Evolutionary conservation across 2,888 invertebrate species (phyloP), one percentile per base, ranked within the genome.

Genomic region (Euproctis similis): DNA sequence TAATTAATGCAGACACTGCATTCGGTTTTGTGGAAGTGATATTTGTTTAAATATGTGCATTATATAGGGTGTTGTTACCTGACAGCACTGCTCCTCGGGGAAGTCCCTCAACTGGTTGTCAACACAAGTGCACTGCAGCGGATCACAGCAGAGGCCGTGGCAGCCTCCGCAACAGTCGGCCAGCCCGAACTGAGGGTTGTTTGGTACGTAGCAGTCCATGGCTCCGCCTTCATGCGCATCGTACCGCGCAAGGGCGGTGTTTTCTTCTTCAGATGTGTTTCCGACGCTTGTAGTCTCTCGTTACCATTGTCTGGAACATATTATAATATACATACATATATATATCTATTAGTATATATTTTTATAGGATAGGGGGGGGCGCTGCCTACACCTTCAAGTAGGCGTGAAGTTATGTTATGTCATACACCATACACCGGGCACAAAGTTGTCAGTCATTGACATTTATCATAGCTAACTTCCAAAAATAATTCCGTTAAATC

Each of bases 121-220:
- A 22, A 68, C 63, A 39, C 86, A 87, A 62, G 72, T 70, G 62
- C 80, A 80, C 61, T 80, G 80, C 44, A 81, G 65, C 38, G 74
- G 73, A 42, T 78, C 80, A 74, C 82, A 81, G 65, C 77, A 76
- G 38, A 74, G 69, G 39, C 65, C 62, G 48, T 63, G 60, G 38
- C 54, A 60, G 46, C 60, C 55, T 42, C 58, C 54, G 59, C 66
- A 66, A 58, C 64, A 71, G 60, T 69, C 70, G 53, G 59, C 68
- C 54, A 87, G 66, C 60, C 88, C 88, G 74, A 85, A 89, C 87
- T 88, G 88, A 52, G 89, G 89, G 73, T 89, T 89, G 86, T 89
- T 89, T 32, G 89, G 89, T 49, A 89, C 80, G 73, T 89, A 89
- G 73, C 87, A 88, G 53, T 87, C 87, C 87, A 87, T 87, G 47